phyloP scores from a whole-genome alignment of 2,888 invertebrate genomes.

The Stomorhina lunata region DNA sequence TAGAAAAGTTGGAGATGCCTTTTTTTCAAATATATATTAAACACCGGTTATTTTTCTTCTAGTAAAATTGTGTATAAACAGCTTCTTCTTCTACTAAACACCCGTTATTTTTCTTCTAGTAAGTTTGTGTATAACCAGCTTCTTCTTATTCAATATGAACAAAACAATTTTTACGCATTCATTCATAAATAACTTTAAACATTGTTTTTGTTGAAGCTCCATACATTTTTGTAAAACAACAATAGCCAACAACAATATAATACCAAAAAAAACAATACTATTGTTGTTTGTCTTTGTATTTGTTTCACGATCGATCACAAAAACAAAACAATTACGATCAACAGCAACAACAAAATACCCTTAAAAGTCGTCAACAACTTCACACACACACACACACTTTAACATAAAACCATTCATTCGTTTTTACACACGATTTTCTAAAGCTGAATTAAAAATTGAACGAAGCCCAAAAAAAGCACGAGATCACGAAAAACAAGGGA shows the following conservation, averaged over 20 bases:
- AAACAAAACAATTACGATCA: too few species aligned
- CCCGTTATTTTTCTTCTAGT: too few species aligned
- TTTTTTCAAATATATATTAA: background rate
- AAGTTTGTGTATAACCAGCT: background rate
- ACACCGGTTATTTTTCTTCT: too few species aligned
- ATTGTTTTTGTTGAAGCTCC: background rate
- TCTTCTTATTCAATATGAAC: background rate
- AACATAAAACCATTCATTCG: too few species aligned
- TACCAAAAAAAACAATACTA: too few species aligned
- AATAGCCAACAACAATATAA: background rate
- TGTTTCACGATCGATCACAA: background rate
- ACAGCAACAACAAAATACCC: background rate
- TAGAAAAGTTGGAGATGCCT: too few species aligned
- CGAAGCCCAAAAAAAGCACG: background rate
- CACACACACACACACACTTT: too few species aligned
- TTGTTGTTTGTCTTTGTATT: background rate
- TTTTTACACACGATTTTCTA: background rate
- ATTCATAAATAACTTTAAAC: constrained; percentile 48
- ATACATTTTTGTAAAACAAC: background rate
- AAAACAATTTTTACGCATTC: constrained; percentile 49
- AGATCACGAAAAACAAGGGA: too few species aligned
- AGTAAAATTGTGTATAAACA: too few species aligned
- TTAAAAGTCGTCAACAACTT: background rate
- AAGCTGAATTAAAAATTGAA: background rate
- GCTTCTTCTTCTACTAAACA: too few species aligned